These are phyloP conservation scores for Chiloscyllium punctatum DNA, from an alignment of 2,797 vertebrate genomes.

Conservation along the genomic window DNA sequence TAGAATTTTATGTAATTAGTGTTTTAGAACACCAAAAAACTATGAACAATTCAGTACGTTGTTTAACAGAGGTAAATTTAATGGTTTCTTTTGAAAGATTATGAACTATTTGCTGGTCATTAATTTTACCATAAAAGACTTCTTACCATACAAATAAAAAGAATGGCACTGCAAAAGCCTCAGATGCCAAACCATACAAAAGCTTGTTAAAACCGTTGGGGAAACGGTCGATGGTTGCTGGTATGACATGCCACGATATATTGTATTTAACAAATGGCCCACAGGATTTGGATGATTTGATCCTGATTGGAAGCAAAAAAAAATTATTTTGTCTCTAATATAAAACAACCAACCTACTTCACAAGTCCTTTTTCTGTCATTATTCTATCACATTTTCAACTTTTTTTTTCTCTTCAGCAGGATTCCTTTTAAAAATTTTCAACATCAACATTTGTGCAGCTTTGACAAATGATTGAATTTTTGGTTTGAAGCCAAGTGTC, in stretches of 20 bases:
- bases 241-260: conserved; percentile 76
- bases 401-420: not conserved
- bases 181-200: conserved; percentile 65
- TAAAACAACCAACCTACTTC: not conserved
- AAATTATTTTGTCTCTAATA: not conserved
- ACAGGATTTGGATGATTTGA: conserved; percentile 76
- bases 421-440: not conserved
- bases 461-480: not conserved
- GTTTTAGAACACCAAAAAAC: not conserved
- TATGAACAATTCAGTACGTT: not conserved
- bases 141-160: conserved; percentile 83
- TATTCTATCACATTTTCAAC: no score
- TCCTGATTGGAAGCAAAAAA: conserved; percentile 54
- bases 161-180: conserved; percentile 83
- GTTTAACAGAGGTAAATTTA: not conserved
- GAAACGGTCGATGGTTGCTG: conserved; percentile 55
- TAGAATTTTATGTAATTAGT: no score
- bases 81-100: not conserved
- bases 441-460: not conserved
- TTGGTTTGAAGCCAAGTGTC: not conserved
- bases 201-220: conserved; percentile 52
- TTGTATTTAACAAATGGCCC: conserved; percentile 77
- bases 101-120: not conserved
- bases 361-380: not conserved
- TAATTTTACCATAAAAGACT: not conserved